These are phyloP conservation scores for Mycogona germanica DNA, from an alignment of 2,888 invertebrate genomes.

Conservation along the genomic window DNA sequence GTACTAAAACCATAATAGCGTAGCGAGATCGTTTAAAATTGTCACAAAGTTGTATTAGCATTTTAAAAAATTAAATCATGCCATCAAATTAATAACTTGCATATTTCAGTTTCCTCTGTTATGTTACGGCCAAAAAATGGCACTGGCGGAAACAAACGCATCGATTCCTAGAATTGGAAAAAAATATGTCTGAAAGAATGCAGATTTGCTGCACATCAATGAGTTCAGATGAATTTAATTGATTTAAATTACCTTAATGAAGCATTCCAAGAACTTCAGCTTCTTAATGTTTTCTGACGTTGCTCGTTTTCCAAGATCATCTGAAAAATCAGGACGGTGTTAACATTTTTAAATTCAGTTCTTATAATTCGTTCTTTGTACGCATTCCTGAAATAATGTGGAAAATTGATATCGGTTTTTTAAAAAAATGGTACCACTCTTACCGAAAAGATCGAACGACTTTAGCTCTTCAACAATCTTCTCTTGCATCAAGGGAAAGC, in stretches of 20 bases:
- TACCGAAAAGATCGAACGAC: conserved; percentile 37
- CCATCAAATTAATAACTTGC: conserved; percentile 22
- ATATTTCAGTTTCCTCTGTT: conserved; percentile 32
- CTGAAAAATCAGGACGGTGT: conserved; percentile 18
- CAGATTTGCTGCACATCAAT: neutral
- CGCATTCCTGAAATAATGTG: too few relatives aligned
- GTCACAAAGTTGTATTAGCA: neutral
- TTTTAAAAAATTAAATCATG: too few relatives aligned
- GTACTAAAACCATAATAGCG: neutral
- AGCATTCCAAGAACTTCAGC: conserved; percentile 39
- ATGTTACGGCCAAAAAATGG: conserved; percentile 33
- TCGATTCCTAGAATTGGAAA: conserved; percentile 28
- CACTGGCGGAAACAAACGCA: conserved; percentile 35
- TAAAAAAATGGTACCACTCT: too few relatives aligned
- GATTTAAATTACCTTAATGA: conserved; percentile 32
- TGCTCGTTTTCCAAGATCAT: conserved; percentile 32
- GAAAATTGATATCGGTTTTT: too few relatives aligned
- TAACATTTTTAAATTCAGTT: too few relatives aligned
- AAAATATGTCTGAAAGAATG: neutral
- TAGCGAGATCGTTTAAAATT: neutral
- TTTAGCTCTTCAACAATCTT: conserved; percentile 40
- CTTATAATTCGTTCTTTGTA: too few relatives aligned
- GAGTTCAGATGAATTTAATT: neutral
- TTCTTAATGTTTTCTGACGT: conserved; percentile 37
- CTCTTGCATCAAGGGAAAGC: conserved; percentile 62